A percentile compares a stretch with the other conserved stretches of the same genome.
These are phyloP conservation scores for Chloroceryle aenea DNA, from an alignment of 2,113 vertebrate genomes.

Conservation along the genomic window DNA sequence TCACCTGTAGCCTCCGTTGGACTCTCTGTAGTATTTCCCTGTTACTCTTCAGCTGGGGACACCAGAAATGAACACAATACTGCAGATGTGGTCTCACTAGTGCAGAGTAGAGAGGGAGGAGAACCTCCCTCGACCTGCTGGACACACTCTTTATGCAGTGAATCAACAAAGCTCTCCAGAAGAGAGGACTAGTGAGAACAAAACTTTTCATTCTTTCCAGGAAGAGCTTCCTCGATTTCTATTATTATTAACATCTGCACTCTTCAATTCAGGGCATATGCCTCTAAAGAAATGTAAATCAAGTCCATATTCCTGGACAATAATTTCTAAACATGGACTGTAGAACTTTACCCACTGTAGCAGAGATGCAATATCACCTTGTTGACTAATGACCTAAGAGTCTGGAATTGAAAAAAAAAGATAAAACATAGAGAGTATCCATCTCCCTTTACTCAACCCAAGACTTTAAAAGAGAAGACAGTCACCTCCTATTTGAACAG, in stretches of 20 bases:
- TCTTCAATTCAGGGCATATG: not conserved
- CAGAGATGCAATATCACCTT: not conserved
- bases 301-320: slow-evolving; percentile 18
- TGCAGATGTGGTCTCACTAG: too few species aligned
- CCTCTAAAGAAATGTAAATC: slow-evolving; percentile 51
- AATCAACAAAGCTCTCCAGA: not conserved
- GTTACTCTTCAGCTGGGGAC: too few species aligned
- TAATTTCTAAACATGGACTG: not conserved
- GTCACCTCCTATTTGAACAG: not conserved
- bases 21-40: too few species aligned
- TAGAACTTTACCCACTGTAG: not conserved
- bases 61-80: too few species aligned
- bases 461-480: not conserved
- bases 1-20: too few species aligned
- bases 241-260: slow-evolving; percentile 33
- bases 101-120: too few species aligned
- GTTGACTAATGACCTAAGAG: slow-evolving; percentile 43
- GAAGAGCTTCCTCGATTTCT: slow-evolving; percentile 38
- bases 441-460: not conserved
- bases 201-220: slow-evolving; percentile 27
- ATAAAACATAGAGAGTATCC: not conserved
- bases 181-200: not conserved
- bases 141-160: too few species aligned
- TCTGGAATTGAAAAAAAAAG: slow-evolving; percentile 9
- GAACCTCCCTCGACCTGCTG: too few species aligned